phyloP scores from a whole-genome alignment of 2,888 invertebrate species.

The Ellobium chinense region DNA sequence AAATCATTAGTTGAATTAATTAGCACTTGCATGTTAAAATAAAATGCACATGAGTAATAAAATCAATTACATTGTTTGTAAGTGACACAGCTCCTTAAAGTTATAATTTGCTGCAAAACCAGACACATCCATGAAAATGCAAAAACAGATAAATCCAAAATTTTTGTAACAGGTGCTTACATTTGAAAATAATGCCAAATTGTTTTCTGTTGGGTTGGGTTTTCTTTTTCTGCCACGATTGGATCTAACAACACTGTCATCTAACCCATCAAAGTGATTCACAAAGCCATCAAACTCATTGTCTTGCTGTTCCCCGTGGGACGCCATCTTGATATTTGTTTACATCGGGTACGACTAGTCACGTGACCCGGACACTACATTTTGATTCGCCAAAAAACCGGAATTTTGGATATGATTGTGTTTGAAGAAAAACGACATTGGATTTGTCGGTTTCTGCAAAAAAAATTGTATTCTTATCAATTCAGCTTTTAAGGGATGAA shows the following conservation, averaged over 20 bases:
- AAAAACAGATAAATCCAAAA: neutral
- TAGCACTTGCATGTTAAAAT: neutral
- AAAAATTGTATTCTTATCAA: neutral
- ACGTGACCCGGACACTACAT: neutral
- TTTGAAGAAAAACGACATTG: neutral
- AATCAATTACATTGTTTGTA: neutral
- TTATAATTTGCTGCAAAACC: neutral
- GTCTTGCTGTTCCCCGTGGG: neutral
- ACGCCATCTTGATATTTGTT: neutral
- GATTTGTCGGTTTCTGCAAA: neutral
- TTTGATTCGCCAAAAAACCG: neutral
- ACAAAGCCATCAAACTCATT: neutral
- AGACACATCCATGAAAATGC: neutral
- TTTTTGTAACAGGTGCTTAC: neutral
- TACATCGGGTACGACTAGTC: neutral
- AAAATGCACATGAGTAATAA: too few relatives aligned
- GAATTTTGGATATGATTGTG: neutral
- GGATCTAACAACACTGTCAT: neutral
- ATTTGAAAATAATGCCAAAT: neutral
- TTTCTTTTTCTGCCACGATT: neutral
- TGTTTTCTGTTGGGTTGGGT: neutral
- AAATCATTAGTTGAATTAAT: neutral
- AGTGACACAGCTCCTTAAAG: neutral
- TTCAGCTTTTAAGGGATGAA: neutral
- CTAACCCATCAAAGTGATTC: neutral